These are phyloP conservation scores for Xenopus petersii DNA, from an alignment of 2,797 vertebrate genomes.

Conservation along the genomic window DNA sequence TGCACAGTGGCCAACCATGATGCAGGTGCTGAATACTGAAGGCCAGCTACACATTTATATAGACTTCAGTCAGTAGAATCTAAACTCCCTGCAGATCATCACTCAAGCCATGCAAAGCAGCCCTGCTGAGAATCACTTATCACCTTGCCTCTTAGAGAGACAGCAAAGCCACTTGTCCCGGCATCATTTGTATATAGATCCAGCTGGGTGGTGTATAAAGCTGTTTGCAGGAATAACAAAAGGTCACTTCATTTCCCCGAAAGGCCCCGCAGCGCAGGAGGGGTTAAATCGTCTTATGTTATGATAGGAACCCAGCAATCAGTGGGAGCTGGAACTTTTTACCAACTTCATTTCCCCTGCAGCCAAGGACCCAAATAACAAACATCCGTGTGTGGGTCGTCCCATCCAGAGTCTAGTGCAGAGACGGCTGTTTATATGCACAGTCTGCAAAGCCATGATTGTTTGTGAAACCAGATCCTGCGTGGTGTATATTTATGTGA, in stretches of 20 bases:
- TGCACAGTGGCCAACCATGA: too few species aligned
- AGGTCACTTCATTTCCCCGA: not conserved
- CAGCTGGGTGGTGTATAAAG: constrained; percentile 13
- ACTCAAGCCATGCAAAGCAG: constrained; percentile 11
- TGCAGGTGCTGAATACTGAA: not conserved
- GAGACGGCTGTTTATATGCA: constrained; percentile 43
- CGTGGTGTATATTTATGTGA: constrained; percentile 12
- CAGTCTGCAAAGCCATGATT: constrained; percentile 36
- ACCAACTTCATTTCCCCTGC: constrained; percentile 33
- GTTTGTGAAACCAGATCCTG: constrained; percentile 44
- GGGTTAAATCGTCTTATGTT: constrained; percentile 31
- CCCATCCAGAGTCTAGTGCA: constrained; percentile 24
- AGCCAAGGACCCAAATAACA: constrained; percentile 47
- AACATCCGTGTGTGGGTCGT: constrained; percentile 46
- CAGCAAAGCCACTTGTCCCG: constrained; percentile 7
- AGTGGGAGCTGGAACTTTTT: constrained; percentile 36
- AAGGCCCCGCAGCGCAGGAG: not conserved
- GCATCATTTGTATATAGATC: constrained; percentile 27
- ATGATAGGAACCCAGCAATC: constrained; percentile 34
- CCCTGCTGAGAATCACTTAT: constrained; percentile 41
- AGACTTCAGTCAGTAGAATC: too few species aligned
- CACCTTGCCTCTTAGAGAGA: constrained; percentile 20
- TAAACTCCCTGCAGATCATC: constrained; percentile 25
- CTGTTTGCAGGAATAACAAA: constrained; percentile 4
- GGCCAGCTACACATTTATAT: not conserved